These are phyloP conservation scores for Quadroppia sp. DNA, from an alignment of 2,888 invertebrate genomes.

Conservation along the genomic window DNA sequence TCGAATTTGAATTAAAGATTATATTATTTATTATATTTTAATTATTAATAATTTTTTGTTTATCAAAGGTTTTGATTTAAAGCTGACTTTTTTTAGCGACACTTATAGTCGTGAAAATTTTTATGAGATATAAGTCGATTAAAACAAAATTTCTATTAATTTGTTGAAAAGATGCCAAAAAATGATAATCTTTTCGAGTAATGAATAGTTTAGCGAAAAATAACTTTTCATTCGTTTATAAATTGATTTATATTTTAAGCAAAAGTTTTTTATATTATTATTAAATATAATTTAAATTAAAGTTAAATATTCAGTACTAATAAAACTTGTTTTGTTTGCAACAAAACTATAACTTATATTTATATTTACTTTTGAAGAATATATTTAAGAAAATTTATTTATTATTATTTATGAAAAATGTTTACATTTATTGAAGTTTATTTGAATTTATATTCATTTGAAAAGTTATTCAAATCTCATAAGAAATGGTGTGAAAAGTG, in stretches of 20 bases:
- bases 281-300: neutral
- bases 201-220: slow-evolving; percentile 6
- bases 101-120: neutral
- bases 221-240: neutral
- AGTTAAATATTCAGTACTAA: too few relatives aligned
- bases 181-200: neutral
- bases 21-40: neutral
- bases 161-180: neutral
- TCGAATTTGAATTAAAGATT: neutral
- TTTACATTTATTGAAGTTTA: neutral
- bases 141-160: neutral
- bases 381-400: neutral
- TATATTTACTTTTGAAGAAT: too few relatives aligned
- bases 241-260: neutral
- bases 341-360: neutral
- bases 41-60: neutral
- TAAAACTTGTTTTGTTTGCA: neutral
- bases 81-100: neutral
- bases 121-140: neutral
- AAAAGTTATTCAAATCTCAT: neutral
- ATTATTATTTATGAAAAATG: neutral
- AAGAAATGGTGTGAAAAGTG: too few relatives aligned
- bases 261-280: neutral
- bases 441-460: too few relatives aligned
- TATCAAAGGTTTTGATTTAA: too few relatives aligned